Evolutionary conservation across 2,797 vertebrate genomes (phyloP), one percentile per base, ranked within the genome.

Genomic region (Sebastes steindachneri): DNA sequence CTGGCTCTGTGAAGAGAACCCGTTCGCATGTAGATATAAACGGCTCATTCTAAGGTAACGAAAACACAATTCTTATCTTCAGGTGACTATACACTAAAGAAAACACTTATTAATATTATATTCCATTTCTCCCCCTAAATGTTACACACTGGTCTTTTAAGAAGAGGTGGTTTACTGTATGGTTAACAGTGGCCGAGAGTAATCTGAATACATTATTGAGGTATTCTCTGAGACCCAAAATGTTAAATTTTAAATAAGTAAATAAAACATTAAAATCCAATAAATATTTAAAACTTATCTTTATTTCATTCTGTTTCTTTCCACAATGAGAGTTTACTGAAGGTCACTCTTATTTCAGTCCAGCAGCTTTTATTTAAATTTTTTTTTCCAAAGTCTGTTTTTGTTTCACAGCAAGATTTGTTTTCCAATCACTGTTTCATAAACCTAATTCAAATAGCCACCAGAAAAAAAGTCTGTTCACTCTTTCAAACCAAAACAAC

Each of bases 181-280:
- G 15, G 14, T 45, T 17, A 45, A 45, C 41, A 45, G 7, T 29
- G 65, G 9, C 26, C 0, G 11, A 55, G 54, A 59, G 26, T 54
- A 54, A 68, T 75, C 63, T 48, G 17, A 75, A 68, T 23, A 62
- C 9, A 60, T 65, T n/a, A n/a, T 10, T 48, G 17, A 45, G 14
- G 11, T 15, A 53, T 71, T 78, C 60, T 67, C 57, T 17, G 15
- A 59, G 31, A 68, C 26, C 11, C 79, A 72, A 75, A 63, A 59
- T 64, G 25, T 71, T 33, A 48, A 55, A 29, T 67, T 70, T 76
- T 51, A 51, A 75, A 67, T 26, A 29, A 60, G 33, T 57, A 58
- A 59, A 83, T 59, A 77, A 67, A 72, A 74, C 21, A 71, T 73
- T 19, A 33, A 2, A 37, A 58, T 65, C 7, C 21, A 48, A 63